Conservation (phyloP, 2,888 invertebrate species). For the Meliscaeva auricollis region DNA sequence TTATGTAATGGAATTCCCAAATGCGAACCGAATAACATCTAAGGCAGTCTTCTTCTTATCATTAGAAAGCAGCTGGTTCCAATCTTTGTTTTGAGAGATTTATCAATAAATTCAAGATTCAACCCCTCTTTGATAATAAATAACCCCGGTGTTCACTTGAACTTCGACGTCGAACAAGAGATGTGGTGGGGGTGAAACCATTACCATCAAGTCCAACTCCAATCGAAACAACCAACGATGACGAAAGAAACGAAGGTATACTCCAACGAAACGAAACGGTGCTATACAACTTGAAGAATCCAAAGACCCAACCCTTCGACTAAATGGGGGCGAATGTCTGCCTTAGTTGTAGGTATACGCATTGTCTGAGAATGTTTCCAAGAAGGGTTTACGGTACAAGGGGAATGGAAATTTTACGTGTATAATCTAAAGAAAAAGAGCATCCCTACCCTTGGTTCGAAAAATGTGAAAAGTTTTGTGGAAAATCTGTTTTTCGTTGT, state of each 20-base stretch:
- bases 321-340: conserved; percentile 51
- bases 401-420: conserved; percentile 10
- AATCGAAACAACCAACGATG: conserved; percentile 5
- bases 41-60: conserved; percentile 74
- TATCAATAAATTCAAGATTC: conserved; percentile 78
- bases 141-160: conserved; percentile 75
- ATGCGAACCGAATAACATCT: conserved; percentile 65
- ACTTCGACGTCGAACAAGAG: conserved; percentile 50
- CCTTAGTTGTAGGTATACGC: conserved; percentile 63
- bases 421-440: conserved; percentile 57
- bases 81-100: conserved; percentile 78
- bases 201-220: conserved; percentile 18
- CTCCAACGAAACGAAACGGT: conserved; percentile 14
- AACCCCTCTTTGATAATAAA: conserved; percentile 77
- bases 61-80: conserved; percentile 77
- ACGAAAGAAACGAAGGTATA: conserved; percentile 39
- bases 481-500: conserved; percentile 71
- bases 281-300: conserved; percentile 40
- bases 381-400: neutral
- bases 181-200: neutral
- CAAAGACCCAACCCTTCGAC: conserved; percentile 62
- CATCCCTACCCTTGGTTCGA: conserved; percentile 34
- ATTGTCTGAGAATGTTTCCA: conserved; percentile 45
- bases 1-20: conserved; percentile 76
- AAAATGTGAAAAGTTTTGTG: conserved; percentile 67